Evolutionary conservation across 2,113 vertebrate genomes (phyloP), one percentile per base, ranked within the genome.

Genomic region (Scortum barcoo): DNA sequence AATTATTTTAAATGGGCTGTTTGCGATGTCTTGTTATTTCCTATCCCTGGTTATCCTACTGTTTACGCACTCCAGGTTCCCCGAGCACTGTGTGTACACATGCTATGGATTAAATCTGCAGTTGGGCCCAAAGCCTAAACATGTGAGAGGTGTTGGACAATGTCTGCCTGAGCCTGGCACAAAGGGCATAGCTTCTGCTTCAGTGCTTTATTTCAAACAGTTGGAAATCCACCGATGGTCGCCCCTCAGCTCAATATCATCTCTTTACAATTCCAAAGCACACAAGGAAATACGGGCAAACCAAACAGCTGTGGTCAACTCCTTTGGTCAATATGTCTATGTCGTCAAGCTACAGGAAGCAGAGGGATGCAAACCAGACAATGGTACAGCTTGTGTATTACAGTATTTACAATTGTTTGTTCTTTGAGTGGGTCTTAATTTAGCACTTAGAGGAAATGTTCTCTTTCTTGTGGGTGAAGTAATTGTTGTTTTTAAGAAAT

Each of bases 81-180:
- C 58, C 16, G 50, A 58, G 51, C 50, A 38, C 20, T 81, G 61
- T 86, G 69, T 78, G 78, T 72, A 46, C 56, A 72, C 60, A 76
- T 89, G 61, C 53, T 50, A 42, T 80, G 85, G 70, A 87, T 90
- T 90, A 90, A 50, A 83, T 56, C 53, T 40, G 65, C 51, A 84
- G 44, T 26, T 19, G 4, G 20, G 38, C 26, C 24, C 56, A 86
- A 91, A 92, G 78, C 71, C 63, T n/a, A 76, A 83, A 86, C 87
- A 93, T 78, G 88, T 77, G 89, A 89, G 72, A 71, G 42, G 69
- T 40, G 36, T 77, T 80, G 73, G 80, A 78, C 65, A 76, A 51
- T 57, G 61, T 80, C 60, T 86, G 60, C 38, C 75, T 68, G 61
- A 60, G 65, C 50, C 67, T 22, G 33, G 79, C 67, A 87, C 82